Evolutionary conservation across 2,797 vertebrate species (phyloP).

Genomic region (Leucoraja ocellata): DNA sequence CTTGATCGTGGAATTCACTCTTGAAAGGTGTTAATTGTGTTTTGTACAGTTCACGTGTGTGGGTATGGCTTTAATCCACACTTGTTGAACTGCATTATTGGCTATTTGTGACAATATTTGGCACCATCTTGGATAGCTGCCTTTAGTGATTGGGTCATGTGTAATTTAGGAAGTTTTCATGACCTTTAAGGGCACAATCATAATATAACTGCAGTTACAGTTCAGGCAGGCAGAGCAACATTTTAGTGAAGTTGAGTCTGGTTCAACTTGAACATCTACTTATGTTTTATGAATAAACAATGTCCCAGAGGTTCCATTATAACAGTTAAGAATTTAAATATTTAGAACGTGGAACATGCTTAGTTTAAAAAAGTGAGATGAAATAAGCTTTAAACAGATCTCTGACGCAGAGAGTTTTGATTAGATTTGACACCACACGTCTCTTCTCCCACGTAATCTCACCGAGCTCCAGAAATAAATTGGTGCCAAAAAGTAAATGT

Average conservation of each 20-base stretch:
- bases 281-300: neutral
- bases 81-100: neutral
- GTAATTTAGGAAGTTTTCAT: neutral
- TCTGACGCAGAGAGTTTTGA: neutral
- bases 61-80: neutral
- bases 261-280: neutral
- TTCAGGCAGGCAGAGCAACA: neutral
- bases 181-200: neutral
- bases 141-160: neutral
- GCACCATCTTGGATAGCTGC: neutral
- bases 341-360: neutral
- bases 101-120: neutral
- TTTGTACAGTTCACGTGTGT: neutral
- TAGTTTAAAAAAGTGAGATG: neutral
- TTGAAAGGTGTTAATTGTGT: neutral
- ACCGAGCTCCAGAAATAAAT: neutral
- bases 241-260: neutral
- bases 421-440: neutral
- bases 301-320: neutral
- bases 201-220: neutral
- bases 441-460: neutral
- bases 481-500: neutral
- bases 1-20: neutral
- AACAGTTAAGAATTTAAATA: neutral
- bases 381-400: neutral